These are phyloP conservation scores for Valencia hispanica DNA, from an alignment of 2,797 vertebrate species.

Conservation along the genomic window DNA sequence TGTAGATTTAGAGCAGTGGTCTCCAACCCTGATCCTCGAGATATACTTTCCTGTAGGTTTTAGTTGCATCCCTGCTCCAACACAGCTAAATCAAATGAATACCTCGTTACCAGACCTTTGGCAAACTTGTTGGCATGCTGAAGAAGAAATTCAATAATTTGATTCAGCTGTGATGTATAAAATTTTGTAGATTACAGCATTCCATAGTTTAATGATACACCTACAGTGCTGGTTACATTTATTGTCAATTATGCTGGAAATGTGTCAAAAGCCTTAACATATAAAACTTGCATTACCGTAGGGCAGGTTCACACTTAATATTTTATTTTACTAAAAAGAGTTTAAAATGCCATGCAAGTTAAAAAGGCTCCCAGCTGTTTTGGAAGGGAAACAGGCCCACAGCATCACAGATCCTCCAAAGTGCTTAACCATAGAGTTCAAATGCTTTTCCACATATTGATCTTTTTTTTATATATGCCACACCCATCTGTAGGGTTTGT, in stretches of 20 bases:
- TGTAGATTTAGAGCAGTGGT: too few relatives aligned
- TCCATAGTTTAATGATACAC: neutral
- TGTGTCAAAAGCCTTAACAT: neutral
- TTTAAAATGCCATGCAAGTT: neutral
- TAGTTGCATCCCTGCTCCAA: too few relatives aligned
- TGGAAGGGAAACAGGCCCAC: neutral
- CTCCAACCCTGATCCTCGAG: too few relatives aligned
- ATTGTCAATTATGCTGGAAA: neutral
- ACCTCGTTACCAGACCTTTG: too few relatives aligned
- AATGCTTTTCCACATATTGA: neutral
- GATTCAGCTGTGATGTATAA: too few relatives aligned
- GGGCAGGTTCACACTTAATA: neutral
- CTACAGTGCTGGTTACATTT: neutral
- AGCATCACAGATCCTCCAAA: neutral
- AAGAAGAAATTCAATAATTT: too few relatives aligned
- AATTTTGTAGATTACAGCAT: neutral
- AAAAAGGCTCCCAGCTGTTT: neutral
- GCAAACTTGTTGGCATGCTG: too few relatives aligned
- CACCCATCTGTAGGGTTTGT: neutral
- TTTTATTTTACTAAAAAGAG: neutral
- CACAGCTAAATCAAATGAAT: too few relatives aligned
- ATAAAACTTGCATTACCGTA: neutral
- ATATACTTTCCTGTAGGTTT: too few relatives aligned
- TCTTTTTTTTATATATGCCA: neutral
- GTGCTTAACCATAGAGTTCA: neutral